A percentile compares a stretch with the other conserved stretches of the same genome.
These are phyloP conservation scores for Scomber colias DNA, from an alignment of 2,113 vertebrate species.

Conservation along the genomic window DNA sequence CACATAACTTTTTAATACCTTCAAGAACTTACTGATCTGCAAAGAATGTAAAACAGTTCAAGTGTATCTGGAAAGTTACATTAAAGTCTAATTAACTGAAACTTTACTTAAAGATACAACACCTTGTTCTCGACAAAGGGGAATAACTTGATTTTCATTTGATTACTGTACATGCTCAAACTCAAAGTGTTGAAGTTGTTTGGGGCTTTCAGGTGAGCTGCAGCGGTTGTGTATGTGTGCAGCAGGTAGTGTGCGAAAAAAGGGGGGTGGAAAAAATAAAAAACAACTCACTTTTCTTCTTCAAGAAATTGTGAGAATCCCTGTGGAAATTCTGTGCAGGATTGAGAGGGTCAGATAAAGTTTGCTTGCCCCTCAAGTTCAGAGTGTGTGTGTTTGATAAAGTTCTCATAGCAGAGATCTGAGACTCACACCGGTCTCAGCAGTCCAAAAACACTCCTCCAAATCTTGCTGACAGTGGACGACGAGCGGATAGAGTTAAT, in stretches of 20 bases:
- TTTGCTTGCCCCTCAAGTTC: conserved; percentile 64
- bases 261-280: no score
- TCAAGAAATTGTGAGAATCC: conserved; percentile 47
- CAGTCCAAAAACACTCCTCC: conserved; percentile 63
- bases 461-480: conserved; percentile 72
- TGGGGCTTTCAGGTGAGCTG: conserved; percentile 6
- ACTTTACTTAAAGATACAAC: neutral
- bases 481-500: conserved; percentile 58
- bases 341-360: conserved; percentile 66
- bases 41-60: neutral
- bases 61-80: neutral
- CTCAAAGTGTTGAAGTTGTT: neutral
- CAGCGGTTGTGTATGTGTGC: conserved; percentile 18
- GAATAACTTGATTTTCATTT: neutral
- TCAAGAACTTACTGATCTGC: neutral
- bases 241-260: conserved; percentile 59
- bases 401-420: conserved; percentile 71
- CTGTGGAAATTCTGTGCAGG: conserved; percentile 32
- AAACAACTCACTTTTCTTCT: conserved; percentile 28
- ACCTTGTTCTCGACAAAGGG: neutral
- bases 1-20: neutral
- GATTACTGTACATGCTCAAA: neutral
- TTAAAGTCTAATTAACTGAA: neutral
- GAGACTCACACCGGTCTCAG: conserved; percentile 58
- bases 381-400: conserved; percentile 66